Percentiles rank a stretch among this genome's conserved stretches.
phyloP scores from a whole-genome alignment of 2,113 vertebrate species.

The Dipodomys spectabilis region DNA sequence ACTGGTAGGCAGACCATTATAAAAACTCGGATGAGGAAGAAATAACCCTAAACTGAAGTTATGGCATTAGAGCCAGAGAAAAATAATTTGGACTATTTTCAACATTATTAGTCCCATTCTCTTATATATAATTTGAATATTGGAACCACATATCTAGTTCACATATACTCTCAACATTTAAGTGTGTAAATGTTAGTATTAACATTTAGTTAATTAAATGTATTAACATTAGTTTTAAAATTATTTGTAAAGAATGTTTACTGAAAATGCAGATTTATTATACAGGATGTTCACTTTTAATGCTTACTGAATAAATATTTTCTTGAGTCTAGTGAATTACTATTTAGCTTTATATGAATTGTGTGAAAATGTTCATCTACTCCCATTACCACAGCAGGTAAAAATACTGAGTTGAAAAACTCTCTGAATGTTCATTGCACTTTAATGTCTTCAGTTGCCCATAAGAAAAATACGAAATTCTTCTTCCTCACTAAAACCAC shows the following conservation, averaged over 20 bases:
- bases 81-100: neutral
- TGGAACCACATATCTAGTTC: constrained; percentile 22
- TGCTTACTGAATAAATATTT: neutral
- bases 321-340: neutral
- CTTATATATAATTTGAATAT: constrained; percentile 18
- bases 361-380: neutral
- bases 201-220: too few relatives aligned
- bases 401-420: neutral
- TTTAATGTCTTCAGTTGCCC: constrained; percentile 28
- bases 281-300: neutral
- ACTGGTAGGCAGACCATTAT: too few relatives aligned
- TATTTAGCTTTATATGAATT: neutral
- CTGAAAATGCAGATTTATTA: neutral
- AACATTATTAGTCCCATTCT: neutral
- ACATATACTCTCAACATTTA: neutral
- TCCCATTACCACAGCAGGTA: neutral
- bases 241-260: constrained; percentile 26
- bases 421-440: neutral
- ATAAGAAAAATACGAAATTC: too few relatives aligned
- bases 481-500: too few relatives aligned
- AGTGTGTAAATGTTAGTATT: neutral
- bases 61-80: neutral
- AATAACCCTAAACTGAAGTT: neutral
- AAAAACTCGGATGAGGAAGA: neutral
- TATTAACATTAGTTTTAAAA: neutral